Evolutionary conservation across 2,113 vertebrate species (phyloP).

Genomic region (Nycticryphes semicollaris): DNA sequence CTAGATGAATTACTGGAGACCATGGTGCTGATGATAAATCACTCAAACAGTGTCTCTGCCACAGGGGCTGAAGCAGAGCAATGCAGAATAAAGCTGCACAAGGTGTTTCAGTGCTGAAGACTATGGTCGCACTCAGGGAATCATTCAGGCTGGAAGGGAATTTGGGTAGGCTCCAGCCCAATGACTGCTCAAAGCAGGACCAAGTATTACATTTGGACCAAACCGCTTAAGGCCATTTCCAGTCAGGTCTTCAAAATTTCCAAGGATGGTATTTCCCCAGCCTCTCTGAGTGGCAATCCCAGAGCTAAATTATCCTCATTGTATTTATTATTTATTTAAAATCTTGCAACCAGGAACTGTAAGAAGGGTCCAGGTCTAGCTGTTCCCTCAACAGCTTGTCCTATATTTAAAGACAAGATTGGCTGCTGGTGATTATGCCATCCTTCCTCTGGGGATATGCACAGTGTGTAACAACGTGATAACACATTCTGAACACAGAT

Average conservation of each 20-base stretch:
- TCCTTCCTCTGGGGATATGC: neutral
- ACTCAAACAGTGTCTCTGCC: neutral
- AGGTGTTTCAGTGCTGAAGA: neutral
- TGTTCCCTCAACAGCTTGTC: neutral
- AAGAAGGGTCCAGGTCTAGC: neutral
- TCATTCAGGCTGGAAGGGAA: neutral
- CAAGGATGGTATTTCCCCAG: neutral
- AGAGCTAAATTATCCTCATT: neutral
- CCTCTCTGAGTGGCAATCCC: neutral
- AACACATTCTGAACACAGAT: neutral
- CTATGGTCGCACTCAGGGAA: neutral
- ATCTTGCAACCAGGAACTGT: neutral
- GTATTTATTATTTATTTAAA: neutral
- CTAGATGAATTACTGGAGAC: neutral
- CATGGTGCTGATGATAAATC: neutral
- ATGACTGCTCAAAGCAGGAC: neutral
- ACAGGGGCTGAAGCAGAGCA: accelerated
- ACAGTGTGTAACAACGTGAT: neutral
- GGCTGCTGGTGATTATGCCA: neutral
- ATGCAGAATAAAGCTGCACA: neutral
- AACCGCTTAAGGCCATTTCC: neutral
- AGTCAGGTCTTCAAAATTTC: neutral
- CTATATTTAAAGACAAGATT: neutral
- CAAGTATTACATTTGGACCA: neutral
- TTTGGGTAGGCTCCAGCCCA: neutral